Conservation (phyloP, 92 coral and sea anemone genomes). For the Ricordea florida region DNA sequence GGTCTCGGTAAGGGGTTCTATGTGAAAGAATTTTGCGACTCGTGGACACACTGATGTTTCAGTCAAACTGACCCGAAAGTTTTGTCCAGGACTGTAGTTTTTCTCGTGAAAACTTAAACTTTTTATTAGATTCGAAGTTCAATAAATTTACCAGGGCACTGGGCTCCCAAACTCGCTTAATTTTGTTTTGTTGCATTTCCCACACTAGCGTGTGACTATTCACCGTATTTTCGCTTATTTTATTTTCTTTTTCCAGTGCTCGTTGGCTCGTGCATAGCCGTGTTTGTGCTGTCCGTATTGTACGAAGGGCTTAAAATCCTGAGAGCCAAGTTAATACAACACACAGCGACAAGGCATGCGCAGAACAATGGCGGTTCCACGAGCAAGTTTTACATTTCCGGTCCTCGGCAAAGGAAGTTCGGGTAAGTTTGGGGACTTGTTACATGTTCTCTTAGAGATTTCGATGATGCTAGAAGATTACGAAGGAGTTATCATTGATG, state of each 20-base stretch:
- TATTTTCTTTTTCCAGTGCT: conserved; percentile 38
- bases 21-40: too few species aligned
- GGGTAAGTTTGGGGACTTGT: too few species aligned
- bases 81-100: too few species aligned
- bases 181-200: not conserved
- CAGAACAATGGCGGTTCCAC: not conserved
- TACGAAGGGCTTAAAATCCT: conserved; percentile 59
- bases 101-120: too few species aligned
- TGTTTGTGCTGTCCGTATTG: conserved; percentile 50
- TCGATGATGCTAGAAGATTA: too few species aligned
- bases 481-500: too few species aligned
- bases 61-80: too few species aligned
- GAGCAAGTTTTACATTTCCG: not conserved
- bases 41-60: too few species aligned
- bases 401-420: not conserved
- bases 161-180: not conserved
- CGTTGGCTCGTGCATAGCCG: conserved; percentile 67
- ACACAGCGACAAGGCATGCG: too few species aligned
- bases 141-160: too few species aligned
- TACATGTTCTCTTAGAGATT: too few species aligned
- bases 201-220: not conserved
- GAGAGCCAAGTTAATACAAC: conserved; percentile 36
- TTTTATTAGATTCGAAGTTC: too few species aligned
- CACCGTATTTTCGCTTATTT: not conserved
- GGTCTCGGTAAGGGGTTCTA: not conserved